phyloP scores from a whole-genome alignment of 2,797 vertebrate genomes.

The Eulemur rubriventer region DNA sequence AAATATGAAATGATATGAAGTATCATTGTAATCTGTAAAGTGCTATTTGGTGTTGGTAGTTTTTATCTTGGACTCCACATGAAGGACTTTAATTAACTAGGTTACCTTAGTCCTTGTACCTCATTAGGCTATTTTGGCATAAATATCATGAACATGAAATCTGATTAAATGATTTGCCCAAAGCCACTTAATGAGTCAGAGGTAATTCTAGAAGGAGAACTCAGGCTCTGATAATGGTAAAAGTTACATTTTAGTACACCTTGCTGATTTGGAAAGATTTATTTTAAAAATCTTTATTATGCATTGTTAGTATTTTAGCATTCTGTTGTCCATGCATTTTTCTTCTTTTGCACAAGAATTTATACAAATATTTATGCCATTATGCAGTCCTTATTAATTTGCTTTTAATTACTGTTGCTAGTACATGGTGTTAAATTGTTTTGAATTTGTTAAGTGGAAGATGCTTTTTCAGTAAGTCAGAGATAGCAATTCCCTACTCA shows the following conservation, averaged over 20 bases:
- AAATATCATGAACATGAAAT: constrained; percentile 26
- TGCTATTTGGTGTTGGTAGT: background rate
- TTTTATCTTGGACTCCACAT: background rate
- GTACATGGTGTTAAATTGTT: background rate
- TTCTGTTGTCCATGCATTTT: background rate
- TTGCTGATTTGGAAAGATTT: constrained; percentile 31
- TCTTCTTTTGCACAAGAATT: constrained; percentile 5
- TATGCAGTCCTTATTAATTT: constrained; percentile 6
- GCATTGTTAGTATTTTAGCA: constrained; percentile 37
- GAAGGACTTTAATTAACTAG: constrained; percentile 34
- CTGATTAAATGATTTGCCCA: background rate
- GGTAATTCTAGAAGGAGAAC: constrained; percentile 31
- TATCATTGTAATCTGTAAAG: background rate
- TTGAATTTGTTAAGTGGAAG: constrained; percentile 29
- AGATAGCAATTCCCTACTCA: background rate
- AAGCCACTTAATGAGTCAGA: background rate
- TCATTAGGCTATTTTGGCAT: constrained; percentile 1
- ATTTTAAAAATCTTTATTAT: constrained; percentile 23
- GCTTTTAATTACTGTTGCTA: constrained; percentile 36
- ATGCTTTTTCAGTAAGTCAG: background rate
- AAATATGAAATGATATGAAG: constrained; percentile 29
- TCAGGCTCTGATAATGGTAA: constrained; percentile 37
- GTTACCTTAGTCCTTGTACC: background rate
- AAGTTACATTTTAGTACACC: background rate
- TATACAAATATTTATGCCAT: constrained; percentile 46